phyloP scores from a whole-genome alignment of 92 coral and sea anemone species.

The Epizoanthus rinbou region DNA sequence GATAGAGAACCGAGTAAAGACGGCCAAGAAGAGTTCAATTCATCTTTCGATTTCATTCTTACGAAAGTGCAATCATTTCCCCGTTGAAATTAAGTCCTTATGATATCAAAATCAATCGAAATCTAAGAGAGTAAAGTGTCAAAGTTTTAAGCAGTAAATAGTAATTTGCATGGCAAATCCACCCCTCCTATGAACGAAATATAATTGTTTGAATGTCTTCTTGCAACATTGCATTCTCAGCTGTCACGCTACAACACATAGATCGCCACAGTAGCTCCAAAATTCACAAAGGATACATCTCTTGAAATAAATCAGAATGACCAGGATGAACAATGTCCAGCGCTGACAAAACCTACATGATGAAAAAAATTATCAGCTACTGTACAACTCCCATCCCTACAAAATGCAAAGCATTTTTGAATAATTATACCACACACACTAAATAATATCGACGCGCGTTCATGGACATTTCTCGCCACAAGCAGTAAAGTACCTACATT shows the following conservation, averaged over 20 bases:
- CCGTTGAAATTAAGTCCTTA: neutral
- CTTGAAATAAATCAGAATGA: slow-evolving; percentile 94
- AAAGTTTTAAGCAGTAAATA: slow-evolving; percentile 32
- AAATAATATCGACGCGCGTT: slow-evolving; percentile 31
- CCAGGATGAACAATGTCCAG: slow-evolving; percentile 99
- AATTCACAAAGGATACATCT: slow-evolving; percentile 92
- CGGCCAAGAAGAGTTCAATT: neutral
- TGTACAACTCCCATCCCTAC: slow-evolving; percentile 35
- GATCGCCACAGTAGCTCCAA: neutral
- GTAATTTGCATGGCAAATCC: slow-evolving; percentile 38
- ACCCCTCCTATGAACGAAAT: slow-evolving; percentile 43
- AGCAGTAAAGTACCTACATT: slow-evolving; percentile 72
- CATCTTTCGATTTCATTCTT: neutral
- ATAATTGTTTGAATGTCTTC: slow-evolving; percentile 36
- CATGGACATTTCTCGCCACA: slow-evolving; percentile 51
- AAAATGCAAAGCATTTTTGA: slow-evolving; percentile 54
- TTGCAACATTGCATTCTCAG: slow-evolving; percentile 12
- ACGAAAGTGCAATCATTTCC: neutral
- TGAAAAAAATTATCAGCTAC: slow-evolving; percentile 45
- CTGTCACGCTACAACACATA: slow-evolving; percentile 43
- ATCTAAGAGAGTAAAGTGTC: neutral
- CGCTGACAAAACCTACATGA: slow-evolving; percentile 86
- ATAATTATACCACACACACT: slow-evolving; percentile 54
- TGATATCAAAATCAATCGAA: neutral
- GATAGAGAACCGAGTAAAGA: neutral